Percentiles rank a stretch among this genome's conserved stretches.
phyloP scores from a whole-genome alignment of 2,797 vertebrate genomes.

The Anas acuta region DNA sequence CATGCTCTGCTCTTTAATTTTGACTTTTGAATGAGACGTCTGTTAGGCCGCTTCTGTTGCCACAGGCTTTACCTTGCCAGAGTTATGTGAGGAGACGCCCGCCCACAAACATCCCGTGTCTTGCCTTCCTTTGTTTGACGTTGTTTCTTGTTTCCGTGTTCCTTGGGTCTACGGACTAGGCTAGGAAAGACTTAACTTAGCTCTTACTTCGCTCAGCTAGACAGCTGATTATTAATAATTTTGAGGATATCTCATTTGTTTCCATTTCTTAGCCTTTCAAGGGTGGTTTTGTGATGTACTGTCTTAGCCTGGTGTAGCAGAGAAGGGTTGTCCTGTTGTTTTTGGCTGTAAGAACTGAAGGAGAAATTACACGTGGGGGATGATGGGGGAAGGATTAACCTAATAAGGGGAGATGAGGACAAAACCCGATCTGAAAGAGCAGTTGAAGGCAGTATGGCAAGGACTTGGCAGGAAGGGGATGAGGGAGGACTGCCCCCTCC shows the following conservation, averaged over 20 bases:
- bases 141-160: not conserved
- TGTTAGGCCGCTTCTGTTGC: not conserved
- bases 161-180: not conserved
- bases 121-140: not conserved
- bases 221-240: not conserved
- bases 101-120: not conserved
- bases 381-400: not conserved
- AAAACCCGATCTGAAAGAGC: not conserved
- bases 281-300: not conserved
- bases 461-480: not conserved
- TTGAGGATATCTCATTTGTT: not conserved
- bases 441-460: not conserved
- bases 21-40: not conserved
- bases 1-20: not conserved
- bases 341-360: not conserved
- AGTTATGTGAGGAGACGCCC: not conserved
- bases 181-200: not conserved
- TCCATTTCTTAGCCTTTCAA: not conserved
- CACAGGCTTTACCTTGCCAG: not conserved
- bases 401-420: not conserved
- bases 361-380: rapidly evolving
- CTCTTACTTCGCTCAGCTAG: not conserved
- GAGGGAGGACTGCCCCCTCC: not conserved
- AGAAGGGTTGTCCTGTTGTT: not conserved
- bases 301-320: rapidly evolving